Evolutionary conservation across 2,888 invertebrate genomes (phyloP), one percentile per base, ranked within the genome.

Genomic region (Rutpela maculata): DNA sequence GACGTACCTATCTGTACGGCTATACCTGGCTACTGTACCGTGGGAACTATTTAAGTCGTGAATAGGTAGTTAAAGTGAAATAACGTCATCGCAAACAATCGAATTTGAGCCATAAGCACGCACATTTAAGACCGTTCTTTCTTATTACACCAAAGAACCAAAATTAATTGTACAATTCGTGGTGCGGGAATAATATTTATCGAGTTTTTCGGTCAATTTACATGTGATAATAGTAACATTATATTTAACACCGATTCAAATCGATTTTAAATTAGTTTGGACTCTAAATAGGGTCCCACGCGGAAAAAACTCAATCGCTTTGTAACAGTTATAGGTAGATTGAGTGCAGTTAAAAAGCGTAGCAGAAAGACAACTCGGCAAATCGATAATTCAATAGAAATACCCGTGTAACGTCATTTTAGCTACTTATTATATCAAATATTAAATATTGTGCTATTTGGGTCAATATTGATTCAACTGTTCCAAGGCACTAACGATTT

Each of bases 31-130:
- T 56, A 57, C 69, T 69, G 65, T 85, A 88, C 86, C 88, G 88
- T 88, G 88, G 87, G 88, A 88, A 88, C 85, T 80, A 80, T 76
- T 81, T 67, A 76, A 86, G 85, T 87, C 87, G 87, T 87, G 87
- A 83, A 83, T 83, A 82, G 85, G 85, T 84, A 85, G 86, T 87
- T 87, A 87, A 86, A 85, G 87, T 87, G 87, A 86, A 86, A 87
- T 87, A 84, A 82, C 84, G 84, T 84, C 83, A 82, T 73, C 74
- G 66, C 57, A 57, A 75, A 77, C 78, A 78, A 76, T 77, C 73
- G 79, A 81, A 78, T 73, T 50, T 63, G 76, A 68, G 70, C 79
- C 81, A 74, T 79, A 79, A 38, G 73, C 22, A 65, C 65, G 17
- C 38, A 17, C n/a, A 18, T 56, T n/a, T 70, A 70, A 38, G 43